Base-by-base conservation (phyloP, 1,140 invertebrate genomes). In the Tribolium madens region DNA sequence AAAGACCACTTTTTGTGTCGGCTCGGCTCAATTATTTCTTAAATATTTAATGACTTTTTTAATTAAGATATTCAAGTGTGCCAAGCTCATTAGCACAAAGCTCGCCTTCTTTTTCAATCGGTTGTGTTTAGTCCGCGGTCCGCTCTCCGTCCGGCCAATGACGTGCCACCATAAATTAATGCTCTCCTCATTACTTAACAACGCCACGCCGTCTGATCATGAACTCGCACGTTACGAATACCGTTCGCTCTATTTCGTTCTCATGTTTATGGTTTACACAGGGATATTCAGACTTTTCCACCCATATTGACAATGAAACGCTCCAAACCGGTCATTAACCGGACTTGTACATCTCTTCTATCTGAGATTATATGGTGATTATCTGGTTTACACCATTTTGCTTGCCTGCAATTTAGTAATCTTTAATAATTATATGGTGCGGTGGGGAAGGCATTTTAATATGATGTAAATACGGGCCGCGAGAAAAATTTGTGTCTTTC, bases 11-110 rank as follows among this genome's bases (percentile, higher is more conserved):
- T 64, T 64, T 64, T 64, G 53, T 26, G 26, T 31, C 57, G 57
- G 57, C 57, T 12, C 26, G 57, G 57, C 26, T 64, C 21, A 33
- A 64, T 64, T 64, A 64, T 64, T 64, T 64, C 57, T 64, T 64
- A 64, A 64, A 64, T 64, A 64, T 64, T 64, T 64, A 64, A 64
- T 64, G 57, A 64, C 57, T 64, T 64, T 64, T 64, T 64, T 64
- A 64, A 64, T 64, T 64, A 64, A 64, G 57, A 64, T 64, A 64
- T 64, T 64, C 26, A 18, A 64, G 57, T 64, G 26, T 33, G 57
- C 57, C 57, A 64, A 31, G 57, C 57, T 64, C 57, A 64, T 64
- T 64, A 64, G 26, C 57, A 64, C 57, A 33, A 57, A 57, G 52
- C 52, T 57, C 17, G 52, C 57, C 57, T 64, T 26, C 21, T 26